Percentiles rank a stretch among this genome's conserved stretches.
Evolutionary conservation across 2,888 invertebrate genomes (phyloP).

Genomic region (Subacronicta megacephala): DNA sequence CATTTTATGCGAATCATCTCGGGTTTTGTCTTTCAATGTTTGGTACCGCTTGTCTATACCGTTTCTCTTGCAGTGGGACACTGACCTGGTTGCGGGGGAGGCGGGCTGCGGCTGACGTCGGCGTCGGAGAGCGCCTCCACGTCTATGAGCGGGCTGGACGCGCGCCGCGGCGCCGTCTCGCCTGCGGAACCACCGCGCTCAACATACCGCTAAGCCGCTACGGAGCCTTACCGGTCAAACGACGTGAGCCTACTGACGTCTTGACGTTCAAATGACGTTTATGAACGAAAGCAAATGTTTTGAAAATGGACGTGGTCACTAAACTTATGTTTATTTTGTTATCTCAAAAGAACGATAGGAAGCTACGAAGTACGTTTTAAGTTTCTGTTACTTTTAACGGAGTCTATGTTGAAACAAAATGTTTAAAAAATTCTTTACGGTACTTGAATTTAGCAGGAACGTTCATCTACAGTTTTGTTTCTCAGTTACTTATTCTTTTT

Average conservation of each 20-base stretch:
- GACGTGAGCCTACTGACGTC: conserved; percentile 54
- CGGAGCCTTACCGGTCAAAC: conserved; percentile 61
- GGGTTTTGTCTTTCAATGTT: conserved; percentile 13
- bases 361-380: conserved; percentile 51
- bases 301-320: conserved; percentile 48
- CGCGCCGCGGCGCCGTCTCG: conserved; percentile 91
- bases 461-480: background rate
- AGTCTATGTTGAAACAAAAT: too few species aligned
- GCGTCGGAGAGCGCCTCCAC: conserved; percentile 91
- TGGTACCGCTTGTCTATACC: conserved; percentile 74
- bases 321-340: conserved; percentile 46
- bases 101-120: conserved; percentile 86
- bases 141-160: conserved; percentile 92
- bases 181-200: conserved; percentile 82
- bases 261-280: conserved; percentile 48
- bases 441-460: too few species aligned
- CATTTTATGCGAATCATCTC: conserved; percentile 6
- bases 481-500: background rate
- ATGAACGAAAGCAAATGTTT: conserved; percentile 51
- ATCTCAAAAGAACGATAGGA: conserved; percentile 54
- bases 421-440: too few species aligned
- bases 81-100: conserved; percentile 91
- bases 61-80: conserved; percentile 70
- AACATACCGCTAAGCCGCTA: conserved; percentile 64
- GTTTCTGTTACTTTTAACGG: conserved; percentile 29